Evolutionary conservation across 2,113 vertebrate species (phyloP).

Genomic region (Notarius lentiginosus): DNA sequence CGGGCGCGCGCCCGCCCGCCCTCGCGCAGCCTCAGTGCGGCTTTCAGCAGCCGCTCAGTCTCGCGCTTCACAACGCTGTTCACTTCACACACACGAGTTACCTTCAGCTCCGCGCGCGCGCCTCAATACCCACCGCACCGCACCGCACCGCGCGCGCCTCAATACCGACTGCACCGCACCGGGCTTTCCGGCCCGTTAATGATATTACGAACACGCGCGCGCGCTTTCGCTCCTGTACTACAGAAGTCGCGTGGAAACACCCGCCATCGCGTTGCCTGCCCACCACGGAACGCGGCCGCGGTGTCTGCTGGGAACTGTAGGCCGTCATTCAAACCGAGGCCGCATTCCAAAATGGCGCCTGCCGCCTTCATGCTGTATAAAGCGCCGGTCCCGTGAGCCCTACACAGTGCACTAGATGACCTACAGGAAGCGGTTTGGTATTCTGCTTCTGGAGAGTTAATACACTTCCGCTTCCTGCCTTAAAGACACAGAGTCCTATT

Average conservation of each 20-base stretch:
- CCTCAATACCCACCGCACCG: not conserved
- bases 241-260: constrained; percentile 59
- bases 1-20: not conserved
- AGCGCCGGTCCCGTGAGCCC: not conserved
- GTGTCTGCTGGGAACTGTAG: constrained; percentile 66
- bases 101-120: not conserved
- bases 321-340: constrained; percentile 55
- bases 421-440: not conserved
- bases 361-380: too few species aligned
- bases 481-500: not conserved
- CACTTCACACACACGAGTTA: not conserved
- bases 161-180: too few species aligned
- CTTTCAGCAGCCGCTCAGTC: not conserved
- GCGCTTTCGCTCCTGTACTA: not conserved
- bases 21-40: not conserved
- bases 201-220: not conserved
- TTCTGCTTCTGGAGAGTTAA: not conserved
- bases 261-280: constrained; percentile 71
- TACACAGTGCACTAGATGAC: not conserved
- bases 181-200: too few species aligned
- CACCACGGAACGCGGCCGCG: constrained; percentile 56
- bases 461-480: not conserved
- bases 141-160: too few species aligned
- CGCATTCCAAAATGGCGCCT: not conserved
- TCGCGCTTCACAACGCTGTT: not conserved